These are phyloP conservation scores for Pseudomyrmex pallidus DNA, from an alignment of 1,140 invertebrate genomes.

Conservation along the genomic window DNA sequence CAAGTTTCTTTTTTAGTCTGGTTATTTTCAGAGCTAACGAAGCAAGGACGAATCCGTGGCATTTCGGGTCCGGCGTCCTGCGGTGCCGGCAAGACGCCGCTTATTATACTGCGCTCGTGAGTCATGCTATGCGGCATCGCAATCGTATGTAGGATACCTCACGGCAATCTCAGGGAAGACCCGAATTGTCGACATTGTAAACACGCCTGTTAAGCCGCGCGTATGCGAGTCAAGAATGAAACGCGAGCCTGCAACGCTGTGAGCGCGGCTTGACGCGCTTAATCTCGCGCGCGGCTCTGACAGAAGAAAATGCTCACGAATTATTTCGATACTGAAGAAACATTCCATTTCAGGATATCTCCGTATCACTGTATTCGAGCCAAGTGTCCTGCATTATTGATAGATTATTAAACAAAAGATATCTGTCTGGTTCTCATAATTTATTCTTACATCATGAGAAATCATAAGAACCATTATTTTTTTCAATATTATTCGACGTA, in stretches of 20 bases:
- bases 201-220: conserved; percentile 71
- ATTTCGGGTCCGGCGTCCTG: conserved; percentile 51
- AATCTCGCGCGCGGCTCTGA: conserved; percentile 32
- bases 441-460: too few relatives aligned
- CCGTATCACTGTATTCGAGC: too few relatives aligned
- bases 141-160: conserved; percentile 67
- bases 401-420: too few relatives aligned
- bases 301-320: background rate
- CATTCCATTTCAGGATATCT: too few relatives aligned
- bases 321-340: conserved; percentile 35
- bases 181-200: conserved; percentile 76
- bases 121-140: conserved; percentile 72
- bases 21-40: background rate
- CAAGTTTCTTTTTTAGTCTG: too few relatives aligned
- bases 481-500: too few relatives aligned
- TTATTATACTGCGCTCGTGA: conserved; percentile 59
- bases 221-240: conserved; percentile 65
- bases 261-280: conserved; percentile 44
- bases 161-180: conserved; percentile 50
- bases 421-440: too few relatives aligned
- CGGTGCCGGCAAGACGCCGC: conserved; percentile 47
- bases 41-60: conserved; percentile 62
- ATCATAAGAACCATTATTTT: too few relatives aligned
- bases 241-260: conserved; percentile 24
- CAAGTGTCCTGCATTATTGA: background rate